Conservation (phyloP, 2,113 vertebrate species). For the Panthera tigris region DNA sequence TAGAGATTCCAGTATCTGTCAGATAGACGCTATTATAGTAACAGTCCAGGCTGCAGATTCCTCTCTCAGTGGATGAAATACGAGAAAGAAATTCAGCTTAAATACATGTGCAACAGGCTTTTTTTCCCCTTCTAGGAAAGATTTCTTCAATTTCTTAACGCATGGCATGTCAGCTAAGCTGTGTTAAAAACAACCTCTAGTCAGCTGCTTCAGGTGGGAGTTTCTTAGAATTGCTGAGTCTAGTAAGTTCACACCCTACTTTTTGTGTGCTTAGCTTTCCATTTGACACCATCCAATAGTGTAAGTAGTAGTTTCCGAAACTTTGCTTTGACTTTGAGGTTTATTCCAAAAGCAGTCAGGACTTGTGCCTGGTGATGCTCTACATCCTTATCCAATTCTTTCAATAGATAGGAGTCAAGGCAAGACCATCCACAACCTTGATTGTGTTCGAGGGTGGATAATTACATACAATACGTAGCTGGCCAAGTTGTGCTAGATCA, state of each 20-base stretch:
- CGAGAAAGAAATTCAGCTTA: not conserved
- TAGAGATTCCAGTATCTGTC: not conserved
- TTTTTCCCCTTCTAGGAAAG: not conserved
- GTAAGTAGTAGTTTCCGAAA: not conserved
- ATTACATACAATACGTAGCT: not conserved
- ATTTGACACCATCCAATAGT: not conserved
- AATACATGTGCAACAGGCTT: not conserved
- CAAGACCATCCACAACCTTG: not conserved
- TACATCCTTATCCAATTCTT: not conserved
- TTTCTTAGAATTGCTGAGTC: slow-evolving; percentile 29
- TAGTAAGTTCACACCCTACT: not conserved
- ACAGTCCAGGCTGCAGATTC: not conserved
- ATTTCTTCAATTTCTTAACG: not conserved
- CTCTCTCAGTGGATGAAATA: not conserved
- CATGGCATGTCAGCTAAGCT: not conserved
- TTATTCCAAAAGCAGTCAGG: not conserved
- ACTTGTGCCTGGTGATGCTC: not conserved
- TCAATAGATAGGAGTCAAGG: not conserved
- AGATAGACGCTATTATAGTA: not conserved
- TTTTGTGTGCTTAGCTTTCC: not conserved
- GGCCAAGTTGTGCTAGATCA: not conserved
- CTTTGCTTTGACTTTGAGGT: not conserved
- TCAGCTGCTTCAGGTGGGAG: not conserved
- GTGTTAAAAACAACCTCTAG: not conserved
- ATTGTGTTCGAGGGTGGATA: not conserved